A percentile compares a stretch with the other conserved stretches of the same genome.
These are phyloP conservation scores for Erythrolamprus reginae DNA, from an alignment of 2,113 vertebrate genomes.

Conservation along the genomic window DNA sequence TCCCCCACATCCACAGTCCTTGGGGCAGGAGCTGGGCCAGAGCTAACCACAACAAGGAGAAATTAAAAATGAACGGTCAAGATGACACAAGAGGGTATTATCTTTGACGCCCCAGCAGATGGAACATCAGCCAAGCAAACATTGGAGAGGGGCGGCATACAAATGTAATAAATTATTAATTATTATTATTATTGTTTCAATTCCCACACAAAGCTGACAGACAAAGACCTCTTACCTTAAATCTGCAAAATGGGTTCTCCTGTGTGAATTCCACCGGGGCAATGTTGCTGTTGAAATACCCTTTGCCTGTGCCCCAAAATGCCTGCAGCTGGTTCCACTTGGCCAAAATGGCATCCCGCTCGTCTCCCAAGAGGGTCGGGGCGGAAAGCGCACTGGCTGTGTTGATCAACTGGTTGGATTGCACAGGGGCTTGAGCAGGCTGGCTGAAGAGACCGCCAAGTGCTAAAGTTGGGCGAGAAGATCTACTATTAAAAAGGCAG, in stretches of 20 bases:
- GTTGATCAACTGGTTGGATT: constrained; percentile 91
- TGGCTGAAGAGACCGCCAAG: constrained; percentile 85
- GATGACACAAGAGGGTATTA: too few species aligned
- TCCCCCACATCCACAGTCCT: too few species aligned
- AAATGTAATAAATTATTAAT: too few species aligned
- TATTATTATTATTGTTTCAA: too few species aligned
- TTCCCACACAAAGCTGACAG: too few species aligned
- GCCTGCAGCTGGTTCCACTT: constrained; percentile 99
- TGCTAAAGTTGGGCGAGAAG: constrained; percentile 35
- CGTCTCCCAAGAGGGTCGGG: constrained; percentile 87
- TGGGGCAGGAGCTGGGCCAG: too few species aligned
- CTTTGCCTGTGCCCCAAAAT: constrained; percentile 97
- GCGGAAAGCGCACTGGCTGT: constrained; percentile 93
- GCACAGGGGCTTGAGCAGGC: constrained; percentile 76
- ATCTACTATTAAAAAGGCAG: background rate
- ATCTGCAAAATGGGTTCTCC: constrained; percentile 96
- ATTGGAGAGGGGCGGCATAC: too few species aligned
- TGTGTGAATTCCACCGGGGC: constrained; percentile 90
- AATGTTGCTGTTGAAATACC: constrained; percentile 88
- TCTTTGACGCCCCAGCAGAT: background rate
- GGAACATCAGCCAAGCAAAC: too few species aligned
- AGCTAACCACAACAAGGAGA: too few species aligned
- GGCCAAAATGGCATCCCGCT: constrained; percentile 92
- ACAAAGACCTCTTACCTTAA: too few species aligned
- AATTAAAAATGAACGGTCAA: too few species aligned